Percentiles rank a stretch among this genome's conserved stretches.
Conservation (phyloP, 2,113 vertebrate genomes). For the Nyctibius bracteatus region DNA sequence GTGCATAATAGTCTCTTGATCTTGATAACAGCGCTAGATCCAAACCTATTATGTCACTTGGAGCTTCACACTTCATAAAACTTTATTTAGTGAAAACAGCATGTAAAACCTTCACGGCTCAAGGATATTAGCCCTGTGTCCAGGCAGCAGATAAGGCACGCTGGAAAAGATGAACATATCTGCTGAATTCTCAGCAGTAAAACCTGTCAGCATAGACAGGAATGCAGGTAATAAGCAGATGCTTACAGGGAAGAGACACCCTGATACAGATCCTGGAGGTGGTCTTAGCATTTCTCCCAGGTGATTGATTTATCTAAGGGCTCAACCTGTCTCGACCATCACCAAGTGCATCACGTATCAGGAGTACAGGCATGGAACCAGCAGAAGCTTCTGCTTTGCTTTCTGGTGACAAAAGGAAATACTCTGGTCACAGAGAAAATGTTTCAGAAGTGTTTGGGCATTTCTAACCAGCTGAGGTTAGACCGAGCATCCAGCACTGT, state of each 20-base stretch:
- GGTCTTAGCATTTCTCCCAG: background rate
- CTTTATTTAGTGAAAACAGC: background rate
- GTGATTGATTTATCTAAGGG: background rate
- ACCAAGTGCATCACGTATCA: rapidly evolving
- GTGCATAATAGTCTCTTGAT: background rate
- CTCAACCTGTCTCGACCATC: background rate
- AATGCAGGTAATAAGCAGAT: background rate
- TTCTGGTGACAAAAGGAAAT: background rate
- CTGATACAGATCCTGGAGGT: background rate
- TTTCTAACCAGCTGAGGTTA: background rate
- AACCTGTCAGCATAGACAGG: background rate
- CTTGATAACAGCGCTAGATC: background rate
- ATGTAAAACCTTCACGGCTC: background rate
- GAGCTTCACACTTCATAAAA: background rate
- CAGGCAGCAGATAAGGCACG: background rate
- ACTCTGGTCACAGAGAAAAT: background rate
- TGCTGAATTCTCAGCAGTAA: background rate
- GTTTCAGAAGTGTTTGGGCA: background rate
- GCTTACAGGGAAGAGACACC: background rate
- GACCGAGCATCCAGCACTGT: background rate
- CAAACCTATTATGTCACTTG: background rate
- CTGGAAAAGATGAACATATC: background rate
- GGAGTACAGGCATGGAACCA: background rate
- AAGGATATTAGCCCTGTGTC: background rate
- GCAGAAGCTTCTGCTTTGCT: background rate